Base-by-base conservation (phyloP, 2,888 invertebrate genomes). In the Cryptocheilus praepositus region DNA sequence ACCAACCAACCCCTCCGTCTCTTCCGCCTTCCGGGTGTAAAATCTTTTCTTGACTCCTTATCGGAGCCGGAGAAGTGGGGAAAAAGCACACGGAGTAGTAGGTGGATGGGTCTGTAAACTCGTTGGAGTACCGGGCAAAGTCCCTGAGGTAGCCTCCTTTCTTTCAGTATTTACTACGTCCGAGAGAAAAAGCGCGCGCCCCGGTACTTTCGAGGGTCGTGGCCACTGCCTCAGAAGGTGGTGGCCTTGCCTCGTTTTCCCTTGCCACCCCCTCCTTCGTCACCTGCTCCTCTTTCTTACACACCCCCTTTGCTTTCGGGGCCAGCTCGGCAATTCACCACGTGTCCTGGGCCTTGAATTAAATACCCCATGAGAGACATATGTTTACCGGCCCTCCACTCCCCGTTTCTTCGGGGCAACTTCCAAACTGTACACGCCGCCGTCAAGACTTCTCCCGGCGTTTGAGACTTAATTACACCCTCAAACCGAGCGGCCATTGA, bases 21-120 rank as follows among this genome's bases (percentile, higher is more conserved):
- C 49, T 55, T 52, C 55, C 69, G 57, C 68, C 66, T 79, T 72
- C 77, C 79, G 19, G 79, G 79, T 77, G 70, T 77, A 71, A 79
- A 79, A 79, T 79, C 79, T 79, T 79, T 79, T 61, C 77, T 77
- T 69, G 75, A 75, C 73, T 79, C 79, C 70, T 79, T 77, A 73
- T 77, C 73, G 77, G 70, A n/a, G 64, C 16, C 5, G 3, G 13
- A 2, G 46, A 22, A n/a, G 51, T 15, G 25, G 19, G 43, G 36
- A 63, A 64, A 62, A 52, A 52, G 60, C 45, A 59, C 44, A 56
- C 59, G 53, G 56, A 43, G 67, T 45, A 62, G 60, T 58, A 56
- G 71, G 70, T 61, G 64, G 67, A 79, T 66, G 70, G 73, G 70
- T 79, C 70, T 79, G 70, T 74, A 79, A 79, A 79, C 77, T 74